Evolutionary conservation across 2,113 vertebrate species (phyloP).

Genomic region (Eleginops maclovinus): DNA sequence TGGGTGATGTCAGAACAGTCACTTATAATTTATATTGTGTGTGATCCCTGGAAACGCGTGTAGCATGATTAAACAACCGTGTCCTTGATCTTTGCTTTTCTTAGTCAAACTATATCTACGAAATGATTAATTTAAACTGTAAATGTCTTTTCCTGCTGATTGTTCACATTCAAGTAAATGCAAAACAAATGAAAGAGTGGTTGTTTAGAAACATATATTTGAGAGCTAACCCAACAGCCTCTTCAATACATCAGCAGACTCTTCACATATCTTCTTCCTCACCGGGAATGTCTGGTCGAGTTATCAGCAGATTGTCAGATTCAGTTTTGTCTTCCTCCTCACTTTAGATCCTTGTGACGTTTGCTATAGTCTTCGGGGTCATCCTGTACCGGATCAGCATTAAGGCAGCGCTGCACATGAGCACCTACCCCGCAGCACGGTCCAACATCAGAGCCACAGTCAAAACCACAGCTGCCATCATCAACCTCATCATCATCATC

Average conservation of each 20-base stretch:
- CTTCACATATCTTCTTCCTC: background rate
- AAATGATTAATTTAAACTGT: background rate
- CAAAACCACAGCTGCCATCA: constrained; percentile 94
- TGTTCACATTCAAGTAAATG: background rate
- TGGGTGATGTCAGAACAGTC: background rate
- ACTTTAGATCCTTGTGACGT: constrained; percentile 88
- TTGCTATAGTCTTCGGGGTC: constrained; percentile 94
- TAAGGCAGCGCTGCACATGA: constrained; percentile 91
- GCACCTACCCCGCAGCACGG: constrained; percentile 84
- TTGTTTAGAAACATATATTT: background rate
- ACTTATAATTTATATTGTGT: background rate
- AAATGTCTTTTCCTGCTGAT: background rate
- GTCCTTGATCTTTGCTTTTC: background rate
- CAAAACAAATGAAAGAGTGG: background rate
- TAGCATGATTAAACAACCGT: background rate
- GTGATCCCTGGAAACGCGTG: background rate
- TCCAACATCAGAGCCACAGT: constrained; percentile 93
- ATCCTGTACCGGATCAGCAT: constrained; percentile 97
- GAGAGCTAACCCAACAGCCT: background rate
- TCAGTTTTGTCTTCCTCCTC: background rate
- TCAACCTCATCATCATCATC: constrained; percentile 97
- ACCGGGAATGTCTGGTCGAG: background rate
- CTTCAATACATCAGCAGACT: background rate
- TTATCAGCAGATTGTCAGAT: background rate
- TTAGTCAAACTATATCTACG: background rate